Base-by-base conservation (phyloP, 2,888 invertebrate species). In the Phania funesta region DNA sequence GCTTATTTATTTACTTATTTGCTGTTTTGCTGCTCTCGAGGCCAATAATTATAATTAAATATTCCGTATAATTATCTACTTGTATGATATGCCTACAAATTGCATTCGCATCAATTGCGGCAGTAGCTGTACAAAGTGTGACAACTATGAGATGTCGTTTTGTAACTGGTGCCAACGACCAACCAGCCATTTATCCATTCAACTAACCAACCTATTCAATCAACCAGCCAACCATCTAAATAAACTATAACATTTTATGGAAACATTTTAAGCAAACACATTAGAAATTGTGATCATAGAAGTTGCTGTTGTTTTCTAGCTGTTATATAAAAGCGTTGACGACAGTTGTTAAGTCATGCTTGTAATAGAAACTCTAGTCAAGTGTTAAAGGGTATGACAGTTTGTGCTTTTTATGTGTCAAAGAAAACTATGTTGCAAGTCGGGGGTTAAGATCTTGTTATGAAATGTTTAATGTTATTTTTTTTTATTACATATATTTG, bases 1-100 rank as follows among this genome's bases (percentile, higher is more conserved):
- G 44, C 35, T 65, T 48, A 9, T 46, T 32, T 50, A 18, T 52
- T 18, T 32, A 35, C 5, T 65, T 44, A 56, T 35, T 32, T 56
- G 11, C n/a, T n/a, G n/a, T n/a, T n/a, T n/a, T n/a, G n/a, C n/a
- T n/a, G n/a, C 26, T 29, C 32, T 41, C 20, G 32, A 29, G 41
- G 82, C 82, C 82, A 78, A 78, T 74, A 62, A 78, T 74, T 82
- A 48, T 75, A 79, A 67, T 82, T 82, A 78, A 64, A 44, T 82
- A 82, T 78, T 82, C 70, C 74, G 32, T 38, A 11, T 60, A 74
- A 77, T 77, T 77, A 74, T 67, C 9, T 48, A 8, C 50, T 50
- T 64, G 20, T 48, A 56, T 70, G 74, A 44, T 58, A 65, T 67
- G 74, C 64, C 58, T 60, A 78, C 68, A 70, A 67, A 54, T 58